Percentiles rank a stretch among this genome's conserved stretches.
Evolutionary conservation across 2,797 vertebrate species (phyloP).

Genomic region (Ibycter americanus): DNA sequence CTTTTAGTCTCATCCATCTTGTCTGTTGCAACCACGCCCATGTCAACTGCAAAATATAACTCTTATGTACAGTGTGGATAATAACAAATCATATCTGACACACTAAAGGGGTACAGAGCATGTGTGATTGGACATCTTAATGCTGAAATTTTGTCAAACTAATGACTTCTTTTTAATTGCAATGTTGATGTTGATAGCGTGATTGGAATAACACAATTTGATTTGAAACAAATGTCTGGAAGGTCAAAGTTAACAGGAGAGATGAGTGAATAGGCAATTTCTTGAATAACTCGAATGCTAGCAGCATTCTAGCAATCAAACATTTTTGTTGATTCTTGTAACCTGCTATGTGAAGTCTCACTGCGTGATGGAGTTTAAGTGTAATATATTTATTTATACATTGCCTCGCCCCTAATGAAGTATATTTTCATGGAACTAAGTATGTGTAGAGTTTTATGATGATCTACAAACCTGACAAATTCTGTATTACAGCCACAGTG

Average conservation of each 20-base stretch:
- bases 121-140: not conserved
- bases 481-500: not conserved
- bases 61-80: not conserved
- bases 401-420: not conserved
- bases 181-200: not conserved
- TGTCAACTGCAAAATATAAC: not conserved
- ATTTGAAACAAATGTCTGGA: not conserved
- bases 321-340: not conserved
- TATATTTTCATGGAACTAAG: not conserved
- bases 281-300: not conserved
- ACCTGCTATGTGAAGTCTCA: not conserved
- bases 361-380: not conserved
- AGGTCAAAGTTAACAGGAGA: not conserved
- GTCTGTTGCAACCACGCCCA: not conserved
- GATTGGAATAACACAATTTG: not conserved
- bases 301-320: not conserved
- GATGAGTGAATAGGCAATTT: not conserved
- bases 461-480: not conserved
- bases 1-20: not conserved
- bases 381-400: conserved; percentile 10
- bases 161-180: not conserved
- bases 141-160: not conserved
- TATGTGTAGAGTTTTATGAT: not conserved
- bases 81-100: not conserved
- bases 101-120: not conserved